These are phyloP conservation scores for Eudasyphora cyanicolor DNA, from an alignment of 2,888 invertebrate species.

Conservation along the genomic window DNA sequence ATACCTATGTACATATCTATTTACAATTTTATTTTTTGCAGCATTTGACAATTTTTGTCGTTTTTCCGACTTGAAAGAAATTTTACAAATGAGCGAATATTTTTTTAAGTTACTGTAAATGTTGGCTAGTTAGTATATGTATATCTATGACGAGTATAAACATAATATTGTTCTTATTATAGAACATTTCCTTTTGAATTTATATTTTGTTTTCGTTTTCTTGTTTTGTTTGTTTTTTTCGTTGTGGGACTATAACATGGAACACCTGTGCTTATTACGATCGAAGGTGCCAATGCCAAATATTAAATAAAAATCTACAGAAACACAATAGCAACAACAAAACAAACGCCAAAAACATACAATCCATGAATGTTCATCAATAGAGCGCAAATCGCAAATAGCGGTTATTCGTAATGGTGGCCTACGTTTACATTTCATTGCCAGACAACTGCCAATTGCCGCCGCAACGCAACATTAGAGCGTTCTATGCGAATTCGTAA, in stretches of 20 bases:
- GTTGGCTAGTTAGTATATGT: no score
- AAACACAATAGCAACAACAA: not conserved
- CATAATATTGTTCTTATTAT: not conserved
- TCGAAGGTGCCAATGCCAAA: constrained; percentile 54
- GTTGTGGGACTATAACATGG: constrained; percentile 23
- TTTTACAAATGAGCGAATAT: no score
- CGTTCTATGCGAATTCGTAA: not conserved
- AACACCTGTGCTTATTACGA: constrained; percentile 50
- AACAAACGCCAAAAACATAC: not conserved
- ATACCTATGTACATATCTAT: no score
- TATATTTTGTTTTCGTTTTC: not conserved
- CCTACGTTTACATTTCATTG: constrained; percentile 29
- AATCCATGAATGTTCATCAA: not conserved
- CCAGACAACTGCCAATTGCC: not conserved
- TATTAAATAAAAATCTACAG: constrained; percentile 13
- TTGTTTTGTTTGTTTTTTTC: not conserved
- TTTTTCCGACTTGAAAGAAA: no score
- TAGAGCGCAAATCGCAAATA: not conserved
- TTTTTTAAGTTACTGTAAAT: no score
- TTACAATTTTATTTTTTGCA: no score
- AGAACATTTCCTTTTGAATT: not conserved
- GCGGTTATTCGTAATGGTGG: not conserved
- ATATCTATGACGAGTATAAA: no score
- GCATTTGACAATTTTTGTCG: no score
- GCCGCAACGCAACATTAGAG: not conserved